phyloP scores from a whole-genome alignment of 2,888 invertebrate genomes.

The Apotomis turbidana region DNA sequence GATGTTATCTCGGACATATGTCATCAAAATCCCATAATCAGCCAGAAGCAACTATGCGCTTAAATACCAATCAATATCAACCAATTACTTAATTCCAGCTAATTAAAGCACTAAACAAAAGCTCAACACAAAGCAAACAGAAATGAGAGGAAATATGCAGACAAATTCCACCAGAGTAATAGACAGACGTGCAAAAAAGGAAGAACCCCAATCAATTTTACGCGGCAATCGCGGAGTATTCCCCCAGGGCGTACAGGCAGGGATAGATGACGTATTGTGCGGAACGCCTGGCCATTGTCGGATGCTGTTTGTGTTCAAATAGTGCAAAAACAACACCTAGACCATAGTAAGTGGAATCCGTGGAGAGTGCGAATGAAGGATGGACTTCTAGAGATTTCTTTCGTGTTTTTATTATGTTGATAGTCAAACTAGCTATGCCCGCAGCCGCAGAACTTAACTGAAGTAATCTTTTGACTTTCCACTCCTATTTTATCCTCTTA shows the following conservation, averaged over 20 bases:
- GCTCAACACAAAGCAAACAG: slow-evolving; percentile 13
- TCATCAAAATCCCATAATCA: too few species aligned
- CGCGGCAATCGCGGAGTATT: slow-evolving; percentile 49
- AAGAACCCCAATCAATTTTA: slow-evolving; percentile 54
- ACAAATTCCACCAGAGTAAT: slow-evolving; percentile 43
- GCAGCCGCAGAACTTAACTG: too few species aligned
- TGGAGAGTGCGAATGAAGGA: neutral
- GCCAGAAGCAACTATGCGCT: neutral
- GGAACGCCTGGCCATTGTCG: slow-evolving; percentile 1
- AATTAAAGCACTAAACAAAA: slow-evolving; percentile 4
- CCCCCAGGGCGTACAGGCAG: slow-evolving; percentile 38
- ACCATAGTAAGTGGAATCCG: neutral
- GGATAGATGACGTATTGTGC: slow-evolving; percentile 34
- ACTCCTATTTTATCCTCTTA: too few species aligned
- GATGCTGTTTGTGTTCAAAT: slow-evolving; percentile 1
- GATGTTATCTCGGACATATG: too few species aligned
- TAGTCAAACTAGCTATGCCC: too few species aligned
- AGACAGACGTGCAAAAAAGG: slow-evolving; percentile 47
- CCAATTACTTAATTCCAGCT: neutral
- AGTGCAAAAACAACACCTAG: slow-evolving; percentile 9
- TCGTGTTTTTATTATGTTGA: too few species aligned
- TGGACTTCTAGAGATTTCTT: too few species aligned
- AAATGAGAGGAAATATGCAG: slow-evolving; percentile 39
- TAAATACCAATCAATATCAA: neutral
- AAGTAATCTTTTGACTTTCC: too few species aligned